phyloP scores from a whole-genome alignment of 2,797 vertebrate genomes.

The Heteromormyrus szaboi region DNA sequence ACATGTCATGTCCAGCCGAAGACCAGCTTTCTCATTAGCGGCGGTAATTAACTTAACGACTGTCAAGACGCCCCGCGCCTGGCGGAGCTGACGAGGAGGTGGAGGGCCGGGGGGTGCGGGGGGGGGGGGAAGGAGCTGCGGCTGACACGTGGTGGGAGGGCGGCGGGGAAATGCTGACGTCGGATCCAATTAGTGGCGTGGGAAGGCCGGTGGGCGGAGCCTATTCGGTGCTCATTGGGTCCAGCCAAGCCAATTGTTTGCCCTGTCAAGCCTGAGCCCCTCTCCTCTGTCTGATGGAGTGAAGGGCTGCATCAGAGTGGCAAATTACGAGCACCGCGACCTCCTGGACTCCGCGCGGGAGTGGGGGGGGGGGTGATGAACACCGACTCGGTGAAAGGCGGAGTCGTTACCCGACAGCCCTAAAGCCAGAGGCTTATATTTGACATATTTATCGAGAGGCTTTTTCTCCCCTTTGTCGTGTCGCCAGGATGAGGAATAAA shows the following conservation, averaged over 20 bases:
- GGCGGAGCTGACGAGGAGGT: conserved; percentile 69
- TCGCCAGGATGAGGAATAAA: conserved; percentile 72
- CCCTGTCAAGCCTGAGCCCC: conserved; percentile 52
- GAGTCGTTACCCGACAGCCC: conserved; percentile 74
- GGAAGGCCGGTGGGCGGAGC: conserved; percentile 52
- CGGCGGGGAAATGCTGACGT: conserved; percentile 83
- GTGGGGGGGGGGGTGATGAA: conserved; percentile 60
- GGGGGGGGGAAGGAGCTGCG: conserved; percentile 64
- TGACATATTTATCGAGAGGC: conserved; percentile 83
- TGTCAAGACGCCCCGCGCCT: conserved; percentile 60
- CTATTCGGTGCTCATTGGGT: conserved; percentile 69
- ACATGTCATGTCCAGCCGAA: conserved; percentile 69
- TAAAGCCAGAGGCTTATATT: conserved; percentile 73
- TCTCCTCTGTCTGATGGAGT: conserved; percentile 63
- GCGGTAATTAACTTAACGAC: conserved; percentile 61
- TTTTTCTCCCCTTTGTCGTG: conserved; percentile 72
- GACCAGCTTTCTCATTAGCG: conserved; percentile 70
- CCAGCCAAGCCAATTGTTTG: conserved; percentile 55
- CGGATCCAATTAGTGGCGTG: conserved; percentile 81
- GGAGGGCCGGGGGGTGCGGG: conserved; percentile 61
- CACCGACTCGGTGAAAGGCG: conserved; percentile 66
- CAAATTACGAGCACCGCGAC: conserved; percentile 71
- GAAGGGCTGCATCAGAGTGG: conserved; percentile 66
- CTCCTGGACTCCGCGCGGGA: conserved; percentile 56
- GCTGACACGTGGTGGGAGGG: conserved; percentile 70